Evolutionary conservation across 2,113 vertebrate species (phyloP), one percentile per base, ranked within the genome.

Genomic region (Leucoraja erinaceus): DNA sequence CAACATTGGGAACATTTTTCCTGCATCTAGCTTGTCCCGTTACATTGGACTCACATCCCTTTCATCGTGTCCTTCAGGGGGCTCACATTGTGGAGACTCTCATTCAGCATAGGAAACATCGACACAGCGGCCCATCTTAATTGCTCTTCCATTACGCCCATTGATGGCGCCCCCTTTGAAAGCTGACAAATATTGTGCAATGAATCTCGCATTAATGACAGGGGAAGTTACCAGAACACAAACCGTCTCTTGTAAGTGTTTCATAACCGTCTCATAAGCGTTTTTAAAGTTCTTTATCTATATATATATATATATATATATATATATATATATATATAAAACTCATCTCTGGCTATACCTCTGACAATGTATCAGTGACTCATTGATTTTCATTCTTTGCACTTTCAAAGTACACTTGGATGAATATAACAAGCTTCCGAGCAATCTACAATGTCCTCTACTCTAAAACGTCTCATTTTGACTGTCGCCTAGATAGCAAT

Each of bases 321-420:
- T 72, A 90, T 47, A 47, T 47, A 91, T 25, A 68, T 72, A 54
- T 72, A 90, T 90, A 68, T 72, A 54, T 47, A 90, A 70, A 90
- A 68, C 68, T 91, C 90, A 91, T 91, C 90, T 84, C 33, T 72
- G 22, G 33, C 33, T 14, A 54, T 2, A 47, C 54, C 38, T 25
- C 11, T 72, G 68, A 72, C 90, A 74, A 91, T 70, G 66, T 47
- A 91, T 91, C 66, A 91, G 66, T 25, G 66, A 74, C 38, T 72
- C 90, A 91, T 91, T 91, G 90, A 91, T 91, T 91, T 91, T 91
- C n/a, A 74, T 54, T 91, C 61, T 90, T 90, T 91, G 68, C 8
- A 5, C 90, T 74, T 72, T 91, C 90, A 91, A 91, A 91, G 70
- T 28, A 31, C 68, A 91, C 90, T 91, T 91, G 70, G 66, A 74